A percentile compares a stretch with the other conserved stretches of the same genome.
Conservation (phyloP, 2,797 vertebrate genomes). For the Sebastes itinus region DNA sequence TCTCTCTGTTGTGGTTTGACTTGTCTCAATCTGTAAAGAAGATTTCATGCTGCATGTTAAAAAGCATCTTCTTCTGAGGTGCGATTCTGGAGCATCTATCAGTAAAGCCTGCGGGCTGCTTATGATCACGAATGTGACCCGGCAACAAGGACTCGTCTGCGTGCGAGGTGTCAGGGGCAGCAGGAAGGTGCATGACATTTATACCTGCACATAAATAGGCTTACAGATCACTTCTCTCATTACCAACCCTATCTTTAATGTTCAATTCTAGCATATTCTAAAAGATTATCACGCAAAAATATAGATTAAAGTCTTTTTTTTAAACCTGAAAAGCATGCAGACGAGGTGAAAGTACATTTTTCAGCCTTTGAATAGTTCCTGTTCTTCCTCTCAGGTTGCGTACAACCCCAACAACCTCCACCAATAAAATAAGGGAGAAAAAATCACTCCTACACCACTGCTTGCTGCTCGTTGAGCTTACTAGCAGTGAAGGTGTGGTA, state of each 20-base stretch:
- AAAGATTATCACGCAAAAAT: not conserved
- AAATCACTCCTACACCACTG: not conserved
- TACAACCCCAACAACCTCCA: not conserved
- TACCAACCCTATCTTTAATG: no score
- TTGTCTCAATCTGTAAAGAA: constrained; percentile 42
- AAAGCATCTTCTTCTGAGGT: constrained; percentile 9
- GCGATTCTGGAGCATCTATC: constrained; percentile 19
- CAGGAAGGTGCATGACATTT: not conserved
- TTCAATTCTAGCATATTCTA: not conserved
- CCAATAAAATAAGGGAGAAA: not conserved
- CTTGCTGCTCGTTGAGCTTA: not conserved
- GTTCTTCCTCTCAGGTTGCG: not conserved
- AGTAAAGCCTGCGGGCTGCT: not conserved
- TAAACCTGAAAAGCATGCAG: no score
- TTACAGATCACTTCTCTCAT: not conserved
- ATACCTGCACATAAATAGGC: not conserved
- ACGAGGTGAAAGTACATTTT: not conserved
- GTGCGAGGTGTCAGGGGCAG: not conserved
- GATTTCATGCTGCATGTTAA: constrained; percentile 46
- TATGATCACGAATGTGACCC: not conserved
- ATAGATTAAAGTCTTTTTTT: no score
- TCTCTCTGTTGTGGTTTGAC: not conserved
- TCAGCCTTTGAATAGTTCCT: not conserved
- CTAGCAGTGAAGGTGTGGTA: not conserved
- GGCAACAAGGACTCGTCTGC: not conserved